These are phyloP conservation scores for Lepilemur septentrionalis DNA, from an alignment of 2,797 vertebrate species.

Conservation along the genomic window DNA sequence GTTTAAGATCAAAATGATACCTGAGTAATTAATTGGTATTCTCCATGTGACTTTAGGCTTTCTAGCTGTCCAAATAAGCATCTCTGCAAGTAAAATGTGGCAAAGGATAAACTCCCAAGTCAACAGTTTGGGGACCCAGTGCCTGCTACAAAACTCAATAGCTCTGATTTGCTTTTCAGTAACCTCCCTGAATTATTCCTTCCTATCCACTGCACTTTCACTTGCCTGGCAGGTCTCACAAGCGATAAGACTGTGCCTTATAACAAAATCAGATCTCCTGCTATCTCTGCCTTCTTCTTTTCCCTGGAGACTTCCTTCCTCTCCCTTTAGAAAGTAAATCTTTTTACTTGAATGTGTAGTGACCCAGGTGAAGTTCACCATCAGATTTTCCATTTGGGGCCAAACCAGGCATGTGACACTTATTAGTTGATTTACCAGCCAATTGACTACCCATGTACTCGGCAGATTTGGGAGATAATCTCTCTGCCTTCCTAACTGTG, in stretches of 20 bases:
- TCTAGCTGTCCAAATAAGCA: not conserved
- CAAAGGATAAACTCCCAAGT: not conserved
- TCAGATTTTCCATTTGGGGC: not conserved
- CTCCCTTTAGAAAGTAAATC: not conserved
- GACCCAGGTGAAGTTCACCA: not conserved
- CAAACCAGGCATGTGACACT: not conserved
- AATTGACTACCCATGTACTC: not conserved
- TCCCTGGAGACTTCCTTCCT: not conserved
- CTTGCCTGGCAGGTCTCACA: not conserved
- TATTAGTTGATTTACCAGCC: not conserved
- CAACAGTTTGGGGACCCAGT: not conserved
- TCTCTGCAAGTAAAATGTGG: not conserved
- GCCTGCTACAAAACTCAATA: not conserved
- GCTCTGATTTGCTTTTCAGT: not conserved
- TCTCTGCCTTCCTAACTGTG: not conserved
- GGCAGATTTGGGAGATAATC: not conserved
- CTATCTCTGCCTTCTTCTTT: not conserved
- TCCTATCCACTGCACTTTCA: not conserved
- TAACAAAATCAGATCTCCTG: not conserved
- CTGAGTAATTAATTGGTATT: not conserved
- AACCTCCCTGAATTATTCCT: not conserved
- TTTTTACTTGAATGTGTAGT: not conserved
- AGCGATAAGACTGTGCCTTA: not conserved
- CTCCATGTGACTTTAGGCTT: not conserved
- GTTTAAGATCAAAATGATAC: not conserved